Evolutionary conservation across 2,113 vertebrate genomes (phyloP).

Genomic region (Halcyon senegalensis): DNA sequence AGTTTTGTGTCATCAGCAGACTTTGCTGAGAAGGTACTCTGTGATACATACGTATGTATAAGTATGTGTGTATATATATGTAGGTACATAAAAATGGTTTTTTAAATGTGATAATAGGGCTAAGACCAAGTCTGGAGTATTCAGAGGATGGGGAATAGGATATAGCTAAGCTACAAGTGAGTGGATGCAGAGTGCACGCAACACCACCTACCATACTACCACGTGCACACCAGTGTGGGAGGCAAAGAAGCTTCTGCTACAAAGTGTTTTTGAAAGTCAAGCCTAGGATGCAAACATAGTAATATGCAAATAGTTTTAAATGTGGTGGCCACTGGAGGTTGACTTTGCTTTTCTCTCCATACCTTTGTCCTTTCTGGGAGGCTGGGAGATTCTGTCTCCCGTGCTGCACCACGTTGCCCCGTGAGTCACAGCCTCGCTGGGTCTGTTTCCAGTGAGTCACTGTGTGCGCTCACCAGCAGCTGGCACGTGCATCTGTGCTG

Average conservation of each 20-base stretch:
- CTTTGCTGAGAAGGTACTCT: no score
- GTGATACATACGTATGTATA: no score
- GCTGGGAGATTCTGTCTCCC: background rate
- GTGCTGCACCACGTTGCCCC: background rate
- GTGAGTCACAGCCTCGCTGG: background rate
- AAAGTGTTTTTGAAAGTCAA: background rate
- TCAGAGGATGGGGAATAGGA: background rate
- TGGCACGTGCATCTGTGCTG: background rate
- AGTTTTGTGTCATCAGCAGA: no score
- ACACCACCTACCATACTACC: background rate
- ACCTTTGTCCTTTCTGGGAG: background rate
- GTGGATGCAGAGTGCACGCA: background rate
- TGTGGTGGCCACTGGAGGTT: background rate
- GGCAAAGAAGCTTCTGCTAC: background rate
- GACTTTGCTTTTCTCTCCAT: background rate
- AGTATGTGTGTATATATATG: rapidly evolving
- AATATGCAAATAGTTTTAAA: background rate
- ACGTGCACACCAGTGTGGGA: background rate
- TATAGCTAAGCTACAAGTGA: background rate
- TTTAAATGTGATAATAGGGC: background rate
- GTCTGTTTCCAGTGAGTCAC: background rate
- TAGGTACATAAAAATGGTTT: background rate
- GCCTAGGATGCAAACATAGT: background rate
- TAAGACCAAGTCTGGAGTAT: background rate
- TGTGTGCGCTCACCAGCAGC: background rate